Evolutionary conservation across 2,888 invertebrate species (phyloP).

Genomic region (Drosophila greeni): DNA sequence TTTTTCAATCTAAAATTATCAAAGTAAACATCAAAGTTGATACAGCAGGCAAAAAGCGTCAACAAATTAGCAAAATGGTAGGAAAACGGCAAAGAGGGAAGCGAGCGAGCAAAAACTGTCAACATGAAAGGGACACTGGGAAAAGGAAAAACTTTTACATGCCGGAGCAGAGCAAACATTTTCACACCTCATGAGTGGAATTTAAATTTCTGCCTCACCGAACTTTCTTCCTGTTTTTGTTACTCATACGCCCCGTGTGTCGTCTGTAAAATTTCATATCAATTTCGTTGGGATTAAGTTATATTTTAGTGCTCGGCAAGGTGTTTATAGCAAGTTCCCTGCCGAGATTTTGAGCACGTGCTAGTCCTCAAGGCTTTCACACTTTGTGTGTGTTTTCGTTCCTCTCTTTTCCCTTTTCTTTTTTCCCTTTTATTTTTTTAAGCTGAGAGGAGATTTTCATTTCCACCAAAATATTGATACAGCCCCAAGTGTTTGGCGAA

Average conservation of each 20-base stretch:
- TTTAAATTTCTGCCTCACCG: slow-evolving; percentile 56
- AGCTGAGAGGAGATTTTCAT: slow-evolving; percentile 27
- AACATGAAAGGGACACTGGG: slow-evolving; percentile 38
- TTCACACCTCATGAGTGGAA: slow-evolving; percentile 69
- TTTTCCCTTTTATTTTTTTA: slow-evolving; percentile 1
- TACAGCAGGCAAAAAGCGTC: slow-evolving; percentile 28
- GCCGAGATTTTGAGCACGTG: slow-evolving; percentile 68
- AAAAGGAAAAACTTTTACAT: slow-evolving; percentile 47
- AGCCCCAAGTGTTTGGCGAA: slow-evolving; percentile 34
- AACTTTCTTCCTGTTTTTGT: slow-evolving; percentile 30
- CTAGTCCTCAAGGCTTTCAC: slow-evolving; percentile 59
- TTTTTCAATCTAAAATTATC: slow-evolving; percentile 71
- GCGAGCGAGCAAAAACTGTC: slow-evolving; percentile 33
- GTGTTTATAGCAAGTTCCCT: slow-evolving; percentile 53
- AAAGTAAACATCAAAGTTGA: slow-evolving; percentile 69
- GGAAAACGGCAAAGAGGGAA: slow-evolving; percentile 20
- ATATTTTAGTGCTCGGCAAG: slow-evolving; percentile 67
- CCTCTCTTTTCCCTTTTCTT: background rate
- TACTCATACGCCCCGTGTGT: slow-evolving; percentile 42
- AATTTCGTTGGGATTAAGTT: slow-evolving; percentile 72
- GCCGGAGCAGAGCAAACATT: slow-evolving; percentile 47
- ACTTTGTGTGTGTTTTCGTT: slow-evolving; percentile 39
- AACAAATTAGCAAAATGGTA: slow-evolving; percentile 57
- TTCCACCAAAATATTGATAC: slow-evolving; percentile 56
- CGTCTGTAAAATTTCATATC: slow-evolving; percentile 63